phyloP scores from a whole-genome alignment of 2,888 invertebrate genomes.

The Elmis aenea region DNA sequence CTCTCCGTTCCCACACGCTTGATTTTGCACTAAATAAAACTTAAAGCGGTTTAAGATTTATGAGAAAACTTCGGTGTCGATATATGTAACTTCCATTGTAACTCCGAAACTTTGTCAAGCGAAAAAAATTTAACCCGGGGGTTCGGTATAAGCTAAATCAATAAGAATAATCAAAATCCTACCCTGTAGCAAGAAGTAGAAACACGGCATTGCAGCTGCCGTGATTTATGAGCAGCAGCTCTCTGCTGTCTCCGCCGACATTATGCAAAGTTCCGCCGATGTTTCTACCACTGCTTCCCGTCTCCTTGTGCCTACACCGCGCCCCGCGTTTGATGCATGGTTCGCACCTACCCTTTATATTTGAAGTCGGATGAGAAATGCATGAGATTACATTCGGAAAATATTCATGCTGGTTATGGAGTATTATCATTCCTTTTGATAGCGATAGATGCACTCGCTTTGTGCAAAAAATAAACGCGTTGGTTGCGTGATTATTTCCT shows the following conservation, averaged over 20 bases:
- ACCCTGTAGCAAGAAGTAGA: constrained; percentile 18
- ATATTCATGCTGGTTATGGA: constrained; percentile 33
- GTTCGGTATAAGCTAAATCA: constrained; percentile 13
- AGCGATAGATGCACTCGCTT: too few relatives aligned
- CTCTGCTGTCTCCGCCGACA: constrained; percentile 46
- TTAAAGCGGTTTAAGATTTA: too few relatives aligned
- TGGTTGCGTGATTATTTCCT: too few relatives aligned
- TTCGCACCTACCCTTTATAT: constrained; percentile 33
- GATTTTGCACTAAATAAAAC: too few relatives aligned
- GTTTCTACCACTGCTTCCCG: constrained; percentile 39
- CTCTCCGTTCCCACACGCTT: too few relatives aligned
- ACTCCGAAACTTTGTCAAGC: too few relatives aligned
- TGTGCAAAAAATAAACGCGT: too few relatives aligned
- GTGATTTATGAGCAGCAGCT: constrained; percentile 46
- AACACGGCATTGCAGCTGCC: constrained; percentile 31
- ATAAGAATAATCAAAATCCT: constrained; percentile 17
- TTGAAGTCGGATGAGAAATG: constrained; percentile 29
- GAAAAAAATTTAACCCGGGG: too few relatives aligned
- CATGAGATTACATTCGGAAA: constrained; percentile 31
- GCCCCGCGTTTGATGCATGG: constrained; percentile 35
- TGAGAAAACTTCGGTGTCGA: too few relatives aligned
- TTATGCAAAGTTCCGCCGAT: constrained; percentile 47
- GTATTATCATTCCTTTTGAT: constrained; percentile 30
- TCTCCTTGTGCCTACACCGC: constrained; percentile 21
- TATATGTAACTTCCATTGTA: too few relatives aligned